phyloP scores from a whole-genome alignment of 2,113 vertebrate species.

The Siniperca chuatsi region DNA sequence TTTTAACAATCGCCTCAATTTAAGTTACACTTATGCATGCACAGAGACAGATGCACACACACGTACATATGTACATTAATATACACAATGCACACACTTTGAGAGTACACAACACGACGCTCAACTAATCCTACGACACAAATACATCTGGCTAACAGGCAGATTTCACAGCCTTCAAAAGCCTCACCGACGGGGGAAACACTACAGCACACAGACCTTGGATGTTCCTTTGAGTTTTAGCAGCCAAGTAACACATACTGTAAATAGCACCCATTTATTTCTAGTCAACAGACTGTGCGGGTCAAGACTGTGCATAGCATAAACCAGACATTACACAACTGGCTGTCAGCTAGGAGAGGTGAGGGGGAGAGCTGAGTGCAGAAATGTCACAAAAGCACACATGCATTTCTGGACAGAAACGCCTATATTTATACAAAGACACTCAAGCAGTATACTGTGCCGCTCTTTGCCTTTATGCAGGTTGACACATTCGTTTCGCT shows the following conservation, averaged over 20 bases:
- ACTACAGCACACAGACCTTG: constrained; percentile 5
- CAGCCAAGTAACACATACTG: constrained; percentile 15
- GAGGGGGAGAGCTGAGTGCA: not conserved
- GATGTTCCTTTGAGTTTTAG: constrained; percentile 33
- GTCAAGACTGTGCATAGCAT: constrained; percentile 34
- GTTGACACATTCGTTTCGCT: constrained; percentile 64
- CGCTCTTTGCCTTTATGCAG: constrained; percentile 60
- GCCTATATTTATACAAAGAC: not conserved
- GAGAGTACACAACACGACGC: constrained; percentile 50
- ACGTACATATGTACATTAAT: constrained; percentile 14
- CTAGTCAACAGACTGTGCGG: constrained; percentile 17
- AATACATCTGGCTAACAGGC: constrained; percentile 62
- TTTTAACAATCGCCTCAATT: constrained; percentile 5
- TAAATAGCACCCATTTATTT: constrained; percentile 34
- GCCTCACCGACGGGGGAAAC: constrained; percentile 4
- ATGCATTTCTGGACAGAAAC: not conserved
- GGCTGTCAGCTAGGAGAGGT: not conserved
- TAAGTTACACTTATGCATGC: not conserved
- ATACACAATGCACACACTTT: constrained; percentile 23
- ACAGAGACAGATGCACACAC: not conserved
- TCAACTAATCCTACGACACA: constrained; percentile 62
- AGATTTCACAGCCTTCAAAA: constrained; percentile 66
- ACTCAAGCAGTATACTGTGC: constrained; percentile 14
- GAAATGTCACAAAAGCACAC: constrained; percentile 14
- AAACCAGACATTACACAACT: constrained; percentile 34